Conservation (phyloP, 2,113 vertebrate genomes). For the Sylvilagus bachmani region DNA sequence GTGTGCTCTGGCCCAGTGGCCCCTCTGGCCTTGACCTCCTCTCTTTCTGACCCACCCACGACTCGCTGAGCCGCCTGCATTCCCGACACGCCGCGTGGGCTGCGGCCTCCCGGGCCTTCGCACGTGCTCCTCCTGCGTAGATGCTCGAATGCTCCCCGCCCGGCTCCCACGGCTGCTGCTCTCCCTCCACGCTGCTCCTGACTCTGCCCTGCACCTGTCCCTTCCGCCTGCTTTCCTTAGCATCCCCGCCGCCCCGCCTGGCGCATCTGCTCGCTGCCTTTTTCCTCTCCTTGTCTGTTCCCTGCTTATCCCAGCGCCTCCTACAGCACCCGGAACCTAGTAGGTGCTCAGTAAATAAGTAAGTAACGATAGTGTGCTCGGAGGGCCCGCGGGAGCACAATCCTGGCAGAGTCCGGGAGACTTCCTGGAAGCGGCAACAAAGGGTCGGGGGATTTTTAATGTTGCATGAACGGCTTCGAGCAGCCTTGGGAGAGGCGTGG, state of each 20-base stretch:
- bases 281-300: not conserved
- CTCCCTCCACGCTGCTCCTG: not conserved
- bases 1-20: fast-evolving
- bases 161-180: fast-evolving
- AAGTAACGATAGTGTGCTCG: not conserved
- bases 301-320: not conserved
- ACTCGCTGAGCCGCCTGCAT: not conserved
- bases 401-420: not conserved
- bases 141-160: not conserved
- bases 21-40: not conserved
- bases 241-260: fast-evolving
- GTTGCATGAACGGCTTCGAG: not conserved
- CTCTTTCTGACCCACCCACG: not conserved
- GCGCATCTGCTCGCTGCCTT: not conserved
- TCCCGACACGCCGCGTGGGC: not conserved
- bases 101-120: not conserved
- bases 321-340: not conserved
- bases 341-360: not conserved
- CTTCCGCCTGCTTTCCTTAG: not conserved
- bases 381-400: not conserved
- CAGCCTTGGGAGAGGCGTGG: not conserved
- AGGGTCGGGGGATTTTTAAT: too few species aligned
- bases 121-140: not conserved
- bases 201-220: not conserved
- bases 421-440: not conserved